These are phyloP conservation scores for Anguilla marmorata DNA, from an alignment of 2,797 vertebrate species.

Conservation along the genomic window DNA sequence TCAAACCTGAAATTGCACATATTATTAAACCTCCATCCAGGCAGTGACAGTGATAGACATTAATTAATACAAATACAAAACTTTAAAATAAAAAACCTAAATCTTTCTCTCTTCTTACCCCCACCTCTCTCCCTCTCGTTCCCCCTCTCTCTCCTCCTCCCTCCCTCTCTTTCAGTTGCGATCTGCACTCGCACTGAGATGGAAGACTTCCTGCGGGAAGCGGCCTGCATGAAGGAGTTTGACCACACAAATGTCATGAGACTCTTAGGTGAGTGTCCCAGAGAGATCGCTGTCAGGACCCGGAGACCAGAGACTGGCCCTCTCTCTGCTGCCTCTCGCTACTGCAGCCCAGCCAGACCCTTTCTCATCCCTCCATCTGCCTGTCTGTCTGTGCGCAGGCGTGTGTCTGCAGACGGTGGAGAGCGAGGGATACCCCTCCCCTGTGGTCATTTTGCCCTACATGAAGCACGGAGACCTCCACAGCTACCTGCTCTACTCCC, in stretches of 20 bases:
- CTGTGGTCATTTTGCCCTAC: constrained; percentile 89
- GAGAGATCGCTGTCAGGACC: not conserved
- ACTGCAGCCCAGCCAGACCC: not conserved
- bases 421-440: constrained; percentile 87
- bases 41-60: not conserved
- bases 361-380: not conserved
- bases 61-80: not conserved
- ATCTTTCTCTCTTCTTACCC: not conserved
- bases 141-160: not conserved
- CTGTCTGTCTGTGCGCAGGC: constrained; percentile 64
- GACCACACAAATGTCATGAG: constrained; percentile 91
- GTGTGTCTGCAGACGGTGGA: constrained; percentile 91
- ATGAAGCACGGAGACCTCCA: constrained; percentile 94
- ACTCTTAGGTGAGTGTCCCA: constrained; percentile 76
- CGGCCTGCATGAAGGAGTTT: constrained; percentile 93
- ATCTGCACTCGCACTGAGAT: constrained; percentile 89
- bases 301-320: not conserved
- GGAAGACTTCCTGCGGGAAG: constrained; percentile 90
- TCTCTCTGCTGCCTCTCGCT: not conserved
- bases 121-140: not conserved
- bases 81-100: no score
- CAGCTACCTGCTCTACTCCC: constrained; percentile 89
- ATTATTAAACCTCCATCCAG: not conserved
- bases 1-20: not conserved
- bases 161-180: constrained; percentile 69